Evolutionary conservation across 2,797 vertebrate genomes (phyloP).

Genomic region (Chaunax sp.): DNA sequence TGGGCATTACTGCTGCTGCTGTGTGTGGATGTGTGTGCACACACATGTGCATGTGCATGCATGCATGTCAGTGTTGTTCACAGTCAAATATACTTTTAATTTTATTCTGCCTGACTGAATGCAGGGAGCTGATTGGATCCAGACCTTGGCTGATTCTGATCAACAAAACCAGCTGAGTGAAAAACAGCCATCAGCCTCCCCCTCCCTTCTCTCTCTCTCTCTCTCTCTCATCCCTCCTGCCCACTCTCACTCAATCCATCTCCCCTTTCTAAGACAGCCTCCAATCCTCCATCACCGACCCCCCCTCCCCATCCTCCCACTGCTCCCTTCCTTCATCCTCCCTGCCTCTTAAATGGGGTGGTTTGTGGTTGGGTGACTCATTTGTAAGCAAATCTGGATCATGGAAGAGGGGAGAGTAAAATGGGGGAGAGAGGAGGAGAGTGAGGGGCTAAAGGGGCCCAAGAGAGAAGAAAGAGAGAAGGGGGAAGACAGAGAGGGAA

Average conservation of each 20-base stretch:
- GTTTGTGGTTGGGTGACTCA: conserved; percentile 75
- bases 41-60: background rate
- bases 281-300: background rate
- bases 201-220: background rate
- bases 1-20: conserved; percentile 22
- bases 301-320: background rate
- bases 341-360: conserved; percentile 51
- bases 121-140: conserved; percentile 73
- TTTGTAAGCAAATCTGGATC: conserved; percentile 66
- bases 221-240: conserved; percentile 12
- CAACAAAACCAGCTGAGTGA: conserved; percentile 74
- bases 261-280: conserved; percentile 31
- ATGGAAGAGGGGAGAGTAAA: conserved; percentile 28
- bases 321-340: conserved; percentile 16
- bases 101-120: conserved; percentile 65
- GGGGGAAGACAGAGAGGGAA: background rate
- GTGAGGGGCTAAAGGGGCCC: background rate
- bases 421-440: background rate
- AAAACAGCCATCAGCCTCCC: conserved; percentile 62
- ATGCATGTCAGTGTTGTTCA: background rate
- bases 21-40: background rate
- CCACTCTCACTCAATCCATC: conserved; percentile 60
- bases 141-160: conserved; percentile 72
- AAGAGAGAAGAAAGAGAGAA: background rate
- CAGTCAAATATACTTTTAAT: conserved; percentile 62